These are phyloP conservation scores for Telmatherina bonti DNA, from an alignment of 2,797 vertebrate species.

Conservation along the genomic window DNA sequence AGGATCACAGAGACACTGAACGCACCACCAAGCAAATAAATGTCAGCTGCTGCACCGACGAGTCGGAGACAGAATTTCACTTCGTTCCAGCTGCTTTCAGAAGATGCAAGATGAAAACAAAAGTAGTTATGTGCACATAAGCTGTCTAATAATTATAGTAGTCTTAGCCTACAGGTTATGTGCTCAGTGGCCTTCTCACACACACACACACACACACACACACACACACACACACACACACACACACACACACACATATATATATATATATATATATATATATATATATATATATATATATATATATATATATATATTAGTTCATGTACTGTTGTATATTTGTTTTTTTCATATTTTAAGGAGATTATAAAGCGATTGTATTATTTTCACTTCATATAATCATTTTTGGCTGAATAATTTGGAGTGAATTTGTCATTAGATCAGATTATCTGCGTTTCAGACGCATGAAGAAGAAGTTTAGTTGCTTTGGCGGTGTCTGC, in stretches of 20 bases:
- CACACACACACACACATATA: too few species aligned
- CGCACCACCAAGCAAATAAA: not conserved
- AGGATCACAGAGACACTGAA: not conserved
- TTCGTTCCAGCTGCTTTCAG: conserved; percentile 6
- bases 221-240: too few species aligned
- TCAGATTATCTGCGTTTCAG: not conserved
- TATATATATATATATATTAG: conserved; percentile 7
- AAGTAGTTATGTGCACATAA: not conserved
- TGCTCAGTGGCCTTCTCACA: conserved; percentile 63
- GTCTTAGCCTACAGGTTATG: conserved; percentile 4
- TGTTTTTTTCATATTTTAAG: conserved; percentile 31
- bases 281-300: too few species aligned
- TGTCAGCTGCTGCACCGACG: not conserved
- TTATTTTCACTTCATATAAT: not conserved
- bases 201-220: too few species aligned
- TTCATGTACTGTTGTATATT: conserved; percentile 18
- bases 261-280: too few species aligned
- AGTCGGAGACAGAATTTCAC: not conserved
- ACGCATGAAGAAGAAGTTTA: not conserved
- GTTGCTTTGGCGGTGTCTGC: conserved; percentile 11
- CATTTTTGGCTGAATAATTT: not conserved
- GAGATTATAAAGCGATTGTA: not conserved
- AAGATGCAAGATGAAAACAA: not conserved
- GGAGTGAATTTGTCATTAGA: not conserved
- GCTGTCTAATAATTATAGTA: conserved; percentile 6